These are phyloP conservation scores for Cordilura impudica DNA, from an alignment of 2,888 invertebrate genomes.

Conservation along the genomic window DNA sequence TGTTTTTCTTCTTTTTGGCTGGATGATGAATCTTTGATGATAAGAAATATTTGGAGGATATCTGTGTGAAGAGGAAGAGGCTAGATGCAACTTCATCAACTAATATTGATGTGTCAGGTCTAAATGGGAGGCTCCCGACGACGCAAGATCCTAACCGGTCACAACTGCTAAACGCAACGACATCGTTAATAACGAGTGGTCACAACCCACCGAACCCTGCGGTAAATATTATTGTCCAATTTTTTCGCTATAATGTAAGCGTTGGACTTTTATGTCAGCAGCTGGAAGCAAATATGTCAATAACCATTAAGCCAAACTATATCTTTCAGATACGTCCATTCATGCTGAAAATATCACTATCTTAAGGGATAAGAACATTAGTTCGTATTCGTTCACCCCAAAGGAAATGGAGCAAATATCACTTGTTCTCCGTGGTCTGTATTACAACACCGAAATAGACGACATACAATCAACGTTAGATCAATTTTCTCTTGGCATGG, in stretches of 20 bases:
- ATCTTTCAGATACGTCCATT: background rate
- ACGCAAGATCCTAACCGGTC: background rate
- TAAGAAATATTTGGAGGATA: background rate
- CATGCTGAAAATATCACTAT: background rate
- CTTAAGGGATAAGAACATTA: background rate
- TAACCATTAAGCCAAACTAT: background rate
- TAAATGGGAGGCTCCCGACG: background rate
- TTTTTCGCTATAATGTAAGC: background rate
- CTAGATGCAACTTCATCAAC: background rate
- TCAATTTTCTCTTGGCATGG: too few species aligned
- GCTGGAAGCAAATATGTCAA: background rate
- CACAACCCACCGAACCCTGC: background rate
- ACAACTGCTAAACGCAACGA: background rate
- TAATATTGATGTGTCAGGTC: background rate
- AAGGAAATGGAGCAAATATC: background rate
- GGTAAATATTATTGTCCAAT: background rate
- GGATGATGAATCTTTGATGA: background rate
- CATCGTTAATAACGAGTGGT: background rate
- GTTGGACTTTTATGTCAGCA: background rate
- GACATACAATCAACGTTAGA: background rate
- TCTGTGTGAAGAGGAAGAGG: background rate
- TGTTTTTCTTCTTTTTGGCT: background rate
- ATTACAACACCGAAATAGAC: background rate
- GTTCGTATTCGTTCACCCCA: background rate
- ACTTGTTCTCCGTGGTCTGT: background rate